phyloP scores from a whole-genome alignment of 2,888 invertebrate species.

The Carpatolechia fugitivella region DNA sequence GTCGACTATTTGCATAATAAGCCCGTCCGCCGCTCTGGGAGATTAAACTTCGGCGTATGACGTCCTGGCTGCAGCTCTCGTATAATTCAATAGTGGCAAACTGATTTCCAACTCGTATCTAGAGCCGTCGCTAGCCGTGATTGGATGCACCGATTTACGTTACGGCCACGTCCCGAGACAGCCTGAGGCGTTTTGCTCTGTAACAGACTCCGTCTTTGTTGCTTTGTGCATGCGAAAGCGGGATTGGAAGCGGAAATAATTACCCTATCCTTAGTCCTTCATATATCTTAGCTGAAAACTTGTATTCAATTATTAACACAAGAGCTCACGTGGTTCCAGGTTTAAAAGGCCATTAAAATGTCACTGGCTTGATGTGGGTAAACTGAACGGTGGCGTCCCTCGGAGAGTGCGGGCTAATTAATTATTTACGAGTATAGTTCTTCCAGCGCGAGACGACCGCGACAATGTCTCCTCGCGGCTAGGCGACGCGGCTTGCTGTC shows the following conservation, averaged over 20 bases:
- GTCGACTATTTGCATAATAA: slow-evolving; percentile 73
- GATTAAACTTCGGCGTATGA: slow-evolving; percentile 76
- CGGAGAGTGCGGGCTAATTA: slow-evolving; percentile 50
- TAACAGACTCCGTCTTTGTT: slow-evolving; percentile 49
- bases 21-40: slow-evolving; percentile 67
- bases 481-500: slow-evolving; percentile 28
- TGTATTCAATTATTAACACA: slow-evolving; percentile 51
- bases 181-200: slow-evolving; percentile 48
- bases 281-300: slow-evolving; percentile 32
- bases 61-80: slow-evolving; percentile 67
- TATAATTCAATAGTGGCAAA: slow-evolving; percentile 77
- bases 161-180: slow-evolving; percentile 33
- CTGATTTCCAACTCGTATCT: slow-evolving; percentile 66
- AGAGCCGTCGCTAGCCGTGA: slow-evolving; percentile 45
- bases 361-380: slow-evolving; percentile 64
- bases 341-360: slow-evolving; percentile 72
- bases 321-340: slow-evolving; percentile 51
- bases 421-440: slow-evolving; percentile 71
- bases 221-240: slow-evolving; percentile 39
- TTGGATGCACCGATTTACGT: slow-evolving; percentile 62
- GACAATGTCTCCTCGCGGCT: neutral
- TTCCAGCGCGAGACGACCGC: slow-evolving; percentile 37
- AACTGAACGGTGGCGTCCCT: slow-evolving; percentile 42
- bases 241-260: slow-evolving; percentile 56
- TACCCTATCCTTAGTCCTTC: slow-evolving; percentile 38